phyloP scores from a whole-genome alignment of 2,888 invertebrate genomes.

The Drosophila neonasuta region DNA sequence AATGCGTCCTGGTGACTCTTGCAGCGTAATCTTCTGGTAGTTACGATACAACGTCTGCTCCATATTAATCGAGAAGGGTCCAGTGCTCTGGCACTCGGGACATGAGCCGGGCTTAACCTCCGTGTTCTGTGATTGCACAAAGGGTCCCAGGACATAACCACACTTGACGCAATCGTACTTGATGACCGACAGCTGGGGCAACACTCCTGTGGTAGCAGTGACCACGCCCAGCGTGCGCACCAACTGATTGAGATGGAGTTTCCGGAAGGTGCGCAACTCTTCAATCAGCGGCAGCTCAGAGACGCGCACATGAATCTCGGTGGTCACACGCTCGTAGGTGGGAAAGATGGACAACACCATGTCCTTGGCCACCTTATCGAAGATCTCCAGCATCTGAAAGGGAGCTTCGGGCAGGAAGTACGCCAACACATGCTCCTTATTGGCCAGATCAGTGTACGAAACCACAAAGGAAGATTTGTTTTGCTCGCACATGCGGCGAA shows the following conservation, averaged over 20 bases:
- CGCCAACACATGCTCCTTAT: slow-evolving; percentile 95
- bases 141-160: slow-evolving; percentile 97
- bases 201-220: slow-evolving; percentile 95
- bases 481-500: slow-evolving; percentile 96
- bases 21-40: slow-evolving; percentile 98
- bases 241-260: slow-evolving; percentile 95
- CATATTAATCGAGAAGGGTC: slow-evolving; percentile 99
- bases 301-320: slow-evolving; percentile 97
- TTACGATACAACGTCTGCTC: slow-evolving; percentile 99
- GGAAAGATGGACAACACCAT: slow-evolving; percentile 97
- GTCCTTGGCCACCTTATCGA: slow-evolving; percentile 96
- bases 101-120: slow-evolving; percentile 98
- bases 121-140: slow-evolving; percentile 94
- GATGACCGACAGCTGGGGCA: slow-evolving; percentile 97
- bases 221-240: slow-evolving; percentile 97
- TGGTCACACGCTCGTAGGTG: slow-evolving; percentile 96
- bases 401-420: slow-evolving; percentile 99
- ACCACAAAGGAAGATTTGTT: slow-evolving; percentile 95
- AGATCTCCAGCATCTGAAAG: slow-evolving; percentile 96
- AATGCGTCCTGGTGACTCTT: slow-evolving; percentile 98
- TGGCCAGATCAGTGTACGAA: slow-evolving; percentile 95
- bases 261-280: slow-evolving; percentile 95
- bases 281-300: slow-evolving; percentile 97
- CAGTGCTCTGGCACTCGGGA: slow-evolving; percentile 98
- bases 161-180: slow-evolving; percentile 99